Evolutionary conservation across 2,888 invertebrate species (phyloP).

Genomic region (Girardia tigrina): DNA sequence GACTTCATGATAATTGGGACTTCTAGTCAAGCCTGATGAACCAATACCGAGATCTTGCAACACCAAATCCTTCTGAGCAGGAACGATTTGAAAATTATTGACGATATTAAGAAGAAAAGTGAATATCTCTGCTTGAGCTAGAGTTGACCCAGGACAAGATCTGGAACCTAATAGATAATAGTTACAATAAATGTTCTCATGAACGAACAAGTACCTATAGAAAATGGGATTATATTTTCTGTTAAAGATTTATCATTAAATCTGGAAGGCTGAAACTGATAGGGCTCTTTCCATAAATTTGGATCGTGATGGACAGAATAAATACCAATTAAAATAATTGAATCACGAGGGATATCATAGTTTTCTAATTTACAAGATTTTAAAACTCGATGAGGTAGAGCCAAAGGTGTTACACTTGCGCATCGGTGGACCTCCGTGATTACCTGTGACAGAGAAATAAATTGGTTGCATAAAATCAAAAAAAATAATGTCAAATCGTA

Average conservation of each 20-base stretch:
- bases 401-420: neutral
- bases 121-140: slow-evolving; percentile 7
- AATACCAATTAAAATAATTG: too few species aligned
- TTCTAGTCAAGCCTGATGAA: neutral
- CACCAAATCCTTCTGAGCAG: neutral
- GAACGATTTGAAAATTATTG: neutral
- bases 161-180: slow-evolving; percentile 27
- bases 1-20: neutral
- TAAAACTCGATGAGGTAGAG: neutral
- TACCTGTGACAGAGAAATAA: too few species aligned
- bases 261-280: too few species aligned
- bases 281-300: too few species aligned
- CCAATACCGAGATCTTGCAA: neutral
- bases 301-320: too few species aligned
- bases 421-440: neutral
- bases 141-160: neutral
- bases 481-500: too few species aligned
- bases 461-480: too few species aligned
- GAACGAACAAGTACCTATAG: too few species aligned
- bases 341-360: too few species aligned
- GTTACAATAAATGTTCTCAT: too few species aligned
- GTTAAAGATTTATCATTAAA: neutral
- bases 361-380: neutral
- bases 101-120: neutral
- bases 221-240: neutral